phyloP scores from a whole-genome alignment of 2,888 invertebrate species.

The Rapana venosa region DNA sequence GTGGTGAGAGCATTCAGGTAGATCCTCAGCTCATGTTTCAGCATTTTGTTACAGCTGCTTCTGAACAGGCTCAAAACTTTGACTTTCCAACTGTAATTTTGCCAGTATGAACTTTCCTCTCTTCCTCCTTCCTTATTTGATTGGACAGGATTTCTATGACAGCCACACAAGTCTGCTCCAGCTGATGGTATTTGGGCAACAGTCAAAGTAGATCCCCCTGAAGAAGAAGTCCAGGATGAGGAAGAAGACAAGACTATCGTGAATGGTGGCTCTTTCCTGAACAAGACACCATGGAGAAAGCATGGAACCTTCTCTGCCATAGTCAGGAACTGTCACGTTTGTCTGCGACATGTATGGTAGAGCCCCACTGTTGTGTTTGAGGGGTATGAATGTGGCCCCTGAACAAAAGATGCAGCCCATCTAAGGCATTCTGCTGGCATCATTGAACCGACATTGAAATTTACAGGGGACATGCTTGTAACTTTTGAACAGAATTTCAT shows the following conservation, averaged over 20 bases:
- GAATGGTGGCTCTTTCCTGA: slow-evolving; percentile 51
- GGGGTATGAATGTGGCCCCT: slow-evolving; percentile 49
- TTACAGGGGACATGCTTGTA: slow-evolving; percentile 52
- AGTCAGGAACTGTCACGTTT: slow-evolving; percentile 35
- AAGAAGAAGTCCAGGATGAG: neutral
- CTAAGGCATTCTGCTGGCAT: slow-evolving; percentile 40
- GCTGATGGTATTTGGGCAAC: slow-evolving; percentile 47
- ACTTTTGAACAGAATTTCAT: slow-evolving; percentile 57
- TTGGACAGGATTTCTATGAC: slow-evolving; percentile 25
- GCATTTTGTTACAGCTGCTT: slow-evolving; percentile 46
- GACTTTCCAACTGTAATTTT: slow-evolving; percentile 42
- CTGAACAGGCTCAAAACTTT: neutral
- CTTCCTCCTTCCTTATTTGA: slow-evolving; percentile 53
- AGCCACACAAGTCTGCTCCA: slow-evolving; percentile 48
- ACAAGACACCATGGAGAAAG: slow-evolving; percentile 47
- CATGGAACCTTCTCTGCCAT: slow-evolving; percentile 44
- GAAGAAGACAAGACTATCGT: slow-evolving; percentile 37
- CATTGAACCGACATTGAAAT: slow-evolving; percentile 48
- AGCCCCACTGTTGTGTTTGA: slow-evolving; percentile 52
- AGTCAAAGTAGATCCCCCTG: neutral
- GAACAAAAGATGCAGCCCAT: slow-evolving; percentile 52
- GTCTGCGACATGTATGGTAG: slow-evolving; percentile 35
- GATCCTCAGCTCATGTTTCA: slow-evolving; percentile 54
- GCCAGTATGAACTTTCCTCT: slow-evolving; percentile 47
- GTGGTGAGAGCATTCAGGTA: slow-evolving; percentile 38